Evolutionary conservation across 2,797 vertebrate species (phyloP).

Genomic region (Pseudomugil tenellus): DNA sequence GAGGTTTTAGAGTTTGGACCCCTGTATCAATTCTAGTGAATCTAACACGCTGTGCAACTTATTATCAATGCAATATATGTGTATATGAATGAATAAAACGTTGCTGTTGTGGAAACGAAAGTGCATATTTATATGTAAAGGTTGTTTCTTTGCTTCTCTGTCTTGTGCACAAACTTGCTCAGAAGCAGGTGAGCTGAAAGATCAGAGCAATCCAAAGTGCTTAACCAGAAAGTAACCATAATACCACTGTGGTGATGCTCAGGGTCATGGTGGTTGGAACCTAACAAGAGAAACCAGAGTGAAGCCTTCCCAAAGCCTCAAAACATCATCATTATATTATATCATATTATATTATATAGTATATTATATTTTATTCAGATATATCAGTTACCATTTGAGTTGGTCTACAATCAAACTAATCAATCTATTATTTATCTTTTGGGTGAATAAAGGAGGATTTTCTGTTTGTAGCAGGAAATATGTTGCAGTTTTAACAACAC

Average conservation of each 20-base stretch:
- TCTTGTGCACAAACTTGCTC: background rate
- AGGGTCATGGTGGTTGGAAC: constrained; percentile 86
- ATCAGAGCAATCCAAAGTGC: constrained; percentile 34
- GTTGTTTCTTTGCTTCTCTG: background rate
- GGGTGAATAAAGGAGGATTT: background rate
- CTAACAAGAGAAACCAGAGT: constrained; percentile 75
- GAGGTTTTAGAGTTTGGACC: background rate
- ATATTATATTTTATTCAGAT: too few species aligned
- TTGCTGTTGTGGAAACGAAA: background rate
- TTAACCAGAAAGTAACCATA: constrained; percentile 86
- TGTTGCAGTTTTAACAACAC: background rate
- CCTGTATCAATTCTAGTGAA: background rate
- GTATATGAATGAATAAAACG: background rate
- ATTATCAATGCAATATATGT: background rate
- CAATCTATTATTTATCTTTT: background rate
- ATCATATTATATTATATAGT: too few species aligned
- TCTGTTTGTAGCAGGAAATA: constrained; percentile 16
- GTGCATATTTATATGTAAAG: background rate
- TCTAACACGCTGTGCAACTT: background rate
- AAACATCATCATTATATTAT: constrained; percentile 17
- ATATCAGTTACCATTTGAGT: too few species aligned
- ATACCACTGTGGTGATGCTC: constrained; percentile 86
- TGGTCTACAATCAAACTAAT: background rate
- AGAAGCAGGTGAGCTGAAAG: constrained; percentile 15
- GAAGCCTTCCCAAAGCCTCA: constrained; percentile 35